Evolutionary conservation across 2,113 vertebrate genomes (phyloP).

Genomic region (Gymnocephalus cernua): DNA sequence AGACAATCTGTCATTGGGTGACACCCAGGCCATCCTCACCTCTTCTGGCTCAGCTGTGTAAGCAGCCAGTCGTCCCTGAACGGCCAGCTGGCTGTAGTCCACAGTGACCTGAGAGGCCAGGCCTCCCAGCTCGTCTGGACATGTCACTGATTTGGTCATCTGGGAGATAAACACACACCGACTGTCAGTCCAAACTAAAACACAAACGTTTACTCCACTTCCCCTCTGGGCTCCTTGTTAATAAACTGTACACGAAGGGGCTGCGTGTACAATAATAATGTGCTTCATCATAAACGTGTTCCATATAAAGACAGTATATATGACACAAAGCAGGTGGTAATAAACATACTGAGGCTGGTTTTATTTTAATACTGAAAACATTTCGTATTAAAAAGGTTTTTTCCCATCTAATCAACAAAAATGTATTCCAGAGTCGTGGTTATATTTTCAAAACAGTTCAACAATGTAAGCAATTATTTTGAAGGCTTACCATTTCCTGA

Average conservation of each 20-base stretch:
- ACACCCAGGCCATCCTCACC: conserved; percentile 79
- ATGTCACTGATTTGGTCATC: conserved; percentile 99
- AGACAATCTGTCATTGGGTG: not conserved
- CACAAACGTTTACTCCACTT: not conserved
- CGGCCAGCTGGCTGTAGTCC: conserved; percentile 97
- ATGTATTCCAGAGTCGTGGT: not conserved
- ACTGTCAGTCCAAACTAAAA: conserved; percentile 3
- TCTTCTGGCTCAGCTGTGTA: conserved; percentile 96
- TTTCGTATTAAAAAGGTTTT: not conserved
- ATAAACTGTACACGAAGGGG: not conserved
- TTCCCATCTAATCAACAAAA: not conserved
- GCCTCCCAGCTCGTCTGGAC: conserved; percentile 95
- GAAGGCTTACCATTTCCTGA: conserved; percentile 95
- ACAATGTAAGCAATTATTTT: not conserved
- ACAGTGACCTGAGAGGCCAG: conserved; percentile 97
- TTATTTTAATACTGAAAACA: not conserved
- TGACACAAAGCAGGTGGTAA: not conserved
- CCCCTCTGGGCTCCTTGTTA: not conserved
- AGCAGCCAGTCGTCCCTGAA: conserved; percentile 96
- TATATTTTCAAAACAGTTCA: not conserved
- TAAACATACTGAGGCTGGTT: not conserved
- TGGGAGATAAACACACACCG: conserved; percentile 68
- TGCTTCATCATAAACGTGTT: not conserved
- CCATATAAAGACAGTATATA: not conserved
- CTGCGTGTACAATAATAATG: not conserved